phyloP scores from a whole-genome alignment of 2,888 invertebrate species.

The Digitonthophagus gazella region DNA sequence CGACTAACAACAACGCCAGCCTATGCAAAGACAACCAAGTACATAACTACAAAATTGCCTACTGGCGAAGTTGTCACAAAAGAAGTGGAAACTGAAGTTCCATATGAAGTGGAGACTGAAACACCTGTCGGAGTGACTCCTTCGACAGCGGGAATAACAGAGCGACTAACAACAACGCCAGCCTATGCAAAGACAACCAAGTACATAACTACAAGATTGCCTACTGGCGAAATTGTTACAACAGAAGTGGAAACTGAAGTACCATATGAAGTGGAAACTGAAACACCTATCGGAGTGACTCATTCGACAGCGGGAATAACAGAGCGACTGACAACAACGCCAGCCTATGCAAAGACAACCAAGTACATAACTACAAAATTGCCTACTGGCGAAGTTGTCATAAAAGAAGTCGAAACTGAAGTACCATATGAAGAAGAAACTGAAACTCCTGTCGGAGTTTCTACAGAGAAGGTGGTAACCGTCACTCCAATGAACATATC shows the following conservation, averaged over 20 bases:
- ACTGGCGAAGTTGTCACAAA: neutral
- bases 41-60: neutral
- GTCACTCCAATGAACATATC: neutral
- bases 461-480: neutral
- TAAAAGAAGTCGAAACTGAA: neutral
- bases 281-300: no score
- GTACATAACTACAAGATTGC: neutral
- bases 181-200: neutral
- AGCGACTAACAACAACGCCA: neutral
- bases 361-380: neutral
- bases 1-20: neutral
- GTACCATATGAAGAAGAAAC: neutral
- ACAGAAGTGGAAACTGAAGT: neutral
- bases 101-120: neutral
- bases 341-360: neutral
- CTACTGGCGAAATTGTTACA: neutral
- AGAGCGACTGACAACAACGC: no score
- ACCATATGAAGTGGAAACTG: neutral
- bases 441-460: neutral
- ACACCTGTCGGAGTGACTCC: neutral
- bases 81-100: neutral
- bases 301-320: neutral
- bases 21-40: neutral
- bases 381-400: neutral
- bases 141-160: neutral